Conservation (phyloP, 2,113 vertebrate species). For the Steatornis caripensis region DNA sequence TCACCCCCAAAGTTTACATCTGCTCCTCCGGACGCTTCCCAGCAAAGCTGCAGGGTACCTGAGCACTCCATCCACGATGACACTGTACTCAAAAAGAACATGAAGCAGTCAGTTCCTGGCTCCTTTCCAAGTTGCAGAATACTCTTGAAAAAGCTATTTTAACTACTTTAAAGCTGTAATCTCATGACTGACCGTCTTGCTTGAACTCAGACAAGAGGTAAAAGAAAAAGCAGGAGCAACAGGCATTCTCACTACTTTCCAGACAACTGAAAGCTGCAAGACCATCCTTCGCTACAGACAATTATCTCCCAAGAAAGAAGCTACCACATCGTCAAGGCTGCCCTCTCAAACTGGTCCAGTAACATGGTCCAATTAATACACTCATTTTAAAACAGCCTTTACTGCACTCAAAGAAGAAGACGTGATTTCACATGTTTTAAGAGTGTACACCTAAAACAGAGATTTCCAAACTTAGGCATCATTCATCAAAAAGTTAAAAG, state of each 20-base stretch:
- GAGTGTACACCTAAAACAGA: slow-evolving; percentile 23
- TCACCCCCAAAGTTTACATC: background rate
- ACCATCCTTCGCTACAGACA: background rate
- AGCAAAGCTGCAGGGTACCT: slow-evolving; percentile 9
- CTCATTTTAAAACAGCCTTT: slow-evolving; percentile 16
- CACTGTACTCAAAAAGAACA: background rate
- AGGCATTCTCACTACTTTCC: background rate
- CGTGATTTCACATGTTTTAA: slow-evolving; percentile 45
- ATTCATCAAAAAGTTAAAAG: slow-evolving; percentile 59
- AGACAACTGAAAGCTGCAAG: background rate
- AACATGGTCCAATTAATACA: background rate
- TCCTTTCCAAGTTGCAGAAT: slow-evolving; percentile 8
- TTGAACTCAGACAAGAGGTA: background rate
- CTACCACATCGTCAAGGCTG: background rate
- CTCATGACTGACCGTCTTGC: background rate
- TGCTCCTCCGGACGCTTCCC: background rate
- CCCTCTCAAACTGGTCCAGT: background rate
- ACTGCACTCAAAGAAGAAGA: background rate
- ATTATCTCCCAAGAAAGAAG: background rate
- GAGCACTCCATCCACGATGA: background rate
- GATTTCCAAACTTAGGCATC: slow-evolving; percentile 34
- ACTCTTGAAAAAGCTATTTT: background rate
- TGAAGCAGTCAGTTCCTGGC: background rate
- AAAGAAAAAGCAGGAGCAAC: background rate
- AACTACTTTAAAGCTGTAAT: background rate